A percentile compares a stretch with the other conserved stretches of the same genome.
phyloP scores from a whole-genome alignment of 2,797 vertebrate genomes.

The Myotis myotis region DNA sequence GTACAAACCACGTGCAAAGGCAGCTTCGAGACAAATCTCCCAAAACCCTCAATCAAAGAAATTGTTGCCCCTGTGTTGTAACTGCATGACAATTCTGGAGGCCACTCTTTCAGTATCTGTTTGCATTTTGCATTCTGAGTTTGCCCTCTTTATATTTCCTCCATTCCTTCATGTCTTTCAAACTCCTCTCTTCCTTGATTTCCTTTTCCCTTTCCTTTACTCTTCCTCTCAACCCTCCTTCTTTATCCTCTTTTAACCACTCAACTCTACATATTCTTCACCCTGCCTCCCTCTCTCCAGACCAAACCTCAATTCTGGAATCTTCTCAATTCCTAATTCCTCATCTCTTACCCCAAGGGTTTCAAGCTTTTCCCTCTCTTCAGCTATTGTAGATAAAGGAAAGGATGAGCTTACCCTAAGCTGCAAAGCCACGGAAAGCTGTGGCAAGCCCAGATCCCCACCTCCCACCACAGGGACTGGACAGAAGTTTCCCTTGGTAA shows the following conservation, averaged over 20 bases:
- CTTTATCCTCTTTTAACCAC: not conserved
- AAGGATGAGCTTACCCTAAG: not conserved
- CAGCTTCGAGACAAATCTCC: slow-evolving; percentile 18
- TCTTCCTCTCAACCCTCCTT: not conserved
- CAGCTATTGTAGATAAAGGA: not conserved
- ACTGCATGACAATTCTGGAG: not conserved
- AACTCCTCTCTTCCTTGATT: not conserved
- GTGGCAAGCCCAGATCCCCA: not conserved
- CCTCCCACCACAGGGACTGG: not conserved
- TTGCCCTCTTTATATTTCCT: not conserved
- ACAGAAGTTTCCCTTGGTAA: slow-evolving; percentile 16
- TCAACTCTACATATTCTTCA: slow-evolving; percentile 8
- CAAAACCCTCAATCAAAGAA: not conserved
- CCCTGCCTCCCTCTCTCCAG: not conserved
- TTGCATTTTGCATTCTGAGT: not conserved
- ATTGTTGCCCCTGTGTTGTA: not conserved
- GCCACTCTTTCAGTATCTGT: not conserved
- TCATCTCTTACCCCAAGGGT: not conserved
- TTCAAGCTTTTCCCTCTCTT: not conserved
- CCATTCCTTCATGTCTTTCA: not conserved
- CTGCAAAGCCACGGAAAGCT: not conserved
- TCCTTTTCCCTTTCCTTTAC: not conserved
- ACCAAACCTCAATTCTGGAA: slow-evolving; percentile 10
- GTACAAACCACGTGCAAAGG: not conserved
- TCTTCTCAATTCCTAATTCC: slow-evolving; percentile 36